Conservation (phyloP, 2,797 vertebrate species). For the Caiman crocodilus region DNA sequence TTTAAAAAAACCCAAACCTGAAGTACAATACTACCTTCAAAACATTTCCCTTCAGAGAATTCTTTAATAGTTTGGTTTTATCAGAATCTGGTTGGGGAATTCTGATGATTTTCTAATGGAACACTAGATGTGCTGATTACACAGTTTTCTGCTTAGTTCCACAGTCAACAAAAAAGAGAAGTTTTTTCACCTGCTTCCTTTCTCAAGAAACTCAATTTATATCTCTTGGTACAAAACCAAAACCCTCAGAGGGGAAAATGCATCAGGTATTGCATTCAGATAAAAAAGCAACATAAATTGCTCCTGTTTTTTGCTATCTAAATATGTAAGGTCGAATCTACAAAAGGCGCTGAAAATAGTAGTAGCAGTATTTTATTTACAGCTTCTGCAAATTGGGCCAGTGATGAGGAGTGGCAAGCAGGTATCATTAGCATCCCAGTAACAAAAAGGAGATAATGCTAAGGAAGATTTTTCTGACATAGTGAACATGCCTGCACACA, state of each 20-base stretch:
- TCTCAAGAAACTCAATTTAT: not conserved
- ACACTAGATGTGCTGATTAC: slow-evolving; percentile 26
- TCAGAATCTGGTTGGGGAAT: not conserved
- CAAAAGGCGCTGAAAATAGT: not conserved
- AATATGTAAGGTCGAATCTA: not conserved
- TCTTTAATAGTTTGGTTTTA: not conserved
- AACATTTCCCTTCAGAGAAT: not conserved
- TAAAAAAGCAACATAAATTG: not conserved
- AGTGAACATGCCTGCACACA: not conserved
- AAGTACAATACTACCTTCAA: not conserved
- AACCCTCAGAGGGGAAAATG: slow-evolving; percentile 38
- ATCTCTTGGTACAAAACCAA: not conserved
- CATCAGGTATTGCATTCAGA: not conserved
- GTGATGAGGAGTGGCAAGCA: not conserved
- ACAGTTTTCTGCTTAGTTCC: slow-evolving; percentile 5
- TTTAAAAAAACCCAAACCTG: too few species aligned
- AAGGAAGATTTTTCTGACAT: not conserved
- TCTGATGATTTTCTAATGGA: not conserved
- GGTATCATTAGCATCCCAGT: not conserved
- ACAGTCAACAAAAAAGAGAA: slow-evolving; percentile 49
- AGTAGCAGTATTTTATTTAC: too few species aligned
- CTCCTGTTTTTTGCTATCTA: not conserved
- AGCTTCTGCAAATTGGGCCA: not conserved
- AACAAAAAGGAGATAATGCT: not conserved
- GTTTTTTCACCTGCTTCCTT: slow-evolving; percentile 50